These are phyloP conservation scores for Zaprionus bogoriensis DNA, from an alignment of 2,888 invertebrate species.

Conservation along the genomic window DNA sequence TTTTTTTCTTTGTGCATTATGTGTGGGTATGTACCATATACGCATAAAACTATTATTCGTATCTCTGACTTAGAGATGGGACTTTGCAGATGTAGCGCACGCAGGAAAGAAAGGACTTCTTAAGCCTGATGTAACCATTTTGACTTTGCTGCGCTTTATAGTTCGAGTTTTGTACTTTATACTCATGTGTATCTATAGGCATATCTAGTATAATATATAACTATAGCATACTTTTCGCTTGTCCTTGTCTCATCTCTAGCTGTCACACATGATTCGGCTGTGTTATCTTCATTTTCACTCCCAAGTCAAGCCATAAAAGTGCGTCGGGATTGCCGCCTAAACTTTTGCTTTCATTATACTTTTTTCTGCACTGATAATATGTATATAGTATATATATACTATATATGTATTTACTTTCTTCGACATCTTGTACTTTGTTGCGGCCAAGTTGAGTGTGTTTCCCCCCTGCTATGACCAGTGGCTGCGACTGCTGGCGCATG, in stretches of 20 bases:
- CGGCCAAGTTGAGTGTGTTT: slow-evolving; percentile 1
- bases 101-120: not conserved
- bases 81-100: too few relatives aligned
- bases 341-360: slow-evolving; percentile 66
- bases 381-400: slow-evolving; percentile 12
- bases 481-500: not conserved
- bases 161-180: not conserved
- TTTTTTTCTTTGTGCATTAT: too few relatives aligned
- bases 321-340: slow-evolving; percentile 66
- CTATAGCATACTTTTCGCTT: too few relatives aligned
- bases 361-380: slow-evolving; percentile 53
- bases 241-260: slow-evolving; percentile 43
- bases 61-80: too few relatives aligned
- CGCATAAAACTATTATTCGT: too few relatives aligned
- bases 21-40: too few relatives aligned
- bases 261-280: slow-evolving; percentile 13
- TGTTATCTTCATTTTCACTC: slow-evolving; percentile 63
- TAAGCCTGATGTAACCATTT: too few relatives aligned
- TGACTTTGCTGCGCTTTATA: not conserved
- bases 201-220: too few relatives aligned
- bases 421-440: slow-evolving; percentile 29
- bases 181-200: not conserved
- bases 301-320: slow-evolving; percentile 64
- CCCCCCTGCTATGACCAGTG: too few relatives aligned
- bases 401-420: slow-evolving; percentile 16